Base-by-base conservation (phyloP, 2,113 vertebrate species). In the Pan paniscus region DNA sequence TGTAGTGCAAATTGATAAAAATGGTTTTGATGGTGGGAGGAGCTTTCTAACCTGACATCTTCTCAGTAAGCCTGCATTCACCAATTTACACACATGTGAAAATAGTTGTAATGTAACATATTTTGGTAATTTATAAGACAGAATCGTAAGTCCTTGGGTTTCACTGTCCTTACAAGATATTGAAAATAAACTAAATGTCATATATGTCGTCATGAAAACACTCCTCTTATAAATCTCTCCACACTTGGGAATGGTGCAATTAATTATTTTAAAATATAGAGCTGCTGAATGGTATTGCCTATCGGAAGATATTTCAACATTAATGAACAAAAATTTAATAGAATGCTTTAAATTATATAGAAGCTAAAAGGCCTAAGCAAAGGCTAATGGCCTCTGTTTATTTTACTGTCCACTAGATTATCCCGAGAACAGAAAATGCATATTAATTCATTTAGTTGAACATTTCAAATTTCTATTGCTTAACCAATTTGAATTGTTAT, bases 241-340 rank as follows among this genome's bases (percentile, higher is more conserved):
- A 14, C 32, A 87, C 48, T 50, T 94, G 27, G 48, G 43, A 96
- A 91, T 32, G 3, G 20, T 38, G 22, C 4, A 80, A 85, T 96
- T 16, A 61, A 61, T 61, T 91, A 94, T 93, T 93, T 90, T 43
- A 68, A 93, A 94, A 90, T 48, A 64, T n/a, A 25, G 23, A 75
- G 11, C 61, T 83, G 8, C 11, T 90, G 48, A 87, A 83, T 84
- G 32, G 1, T 52, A 61, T 17, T 67, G 17, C 9, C 23, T 46
- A 55, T 10, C 30, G 8, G 8, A 20, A 87, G 52, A 55, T 67
- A 90, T 75, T 48, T 40, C 35, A 90, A 67, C n/a, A 79, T 68
- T 70, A 40, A 73, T n/a, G 35, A 32, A 94, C 46, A 50, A 75
- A 52, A 89, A 11, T 2, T 35, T 75, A 81, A 48, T 72, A 78